These are phyloP conservation scores for Apantesis nais DNA, from an alignment of 2,888 invertebrate species.

Conservation along the genomic window DNA sequence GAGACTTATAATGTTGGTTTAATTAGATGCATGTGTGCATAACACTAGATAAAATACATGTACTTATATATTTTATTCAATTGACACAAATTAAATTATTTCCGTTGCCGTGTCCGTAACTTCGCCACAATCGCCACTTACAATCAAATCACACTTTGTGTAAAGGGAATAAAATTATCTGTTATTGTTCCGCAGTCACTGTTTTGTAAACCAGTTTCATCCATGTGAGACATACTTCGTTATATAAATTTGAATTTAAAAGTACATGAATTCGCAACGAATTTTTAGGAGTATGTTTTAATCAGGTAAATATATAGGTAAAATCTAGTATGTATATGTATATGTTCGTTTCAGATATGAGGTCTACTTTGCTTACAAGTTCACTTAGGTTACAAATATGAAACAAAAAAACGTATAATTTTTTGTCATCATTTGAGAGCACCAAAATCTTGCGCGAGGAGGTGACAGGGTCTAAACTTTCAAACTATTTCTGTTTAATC, in stretches of 20 bases:
- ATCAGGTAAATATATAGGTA: too few relatives aligned
- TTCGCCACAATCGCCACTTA: background rate
- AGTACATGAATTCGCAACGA: too few relatives aligned
- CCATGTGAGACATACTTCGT: background rate
- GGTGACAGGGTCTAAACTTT: too few relatives aligned
- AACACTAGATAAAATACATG: too few relatives aligned
- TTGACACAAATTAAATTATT: constrained; percentile 1
- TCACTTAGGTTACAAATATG: too few relatives aligned
- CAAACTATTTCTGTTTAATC: too few relatives aligned
- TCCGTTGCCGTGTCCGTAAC: background rate
- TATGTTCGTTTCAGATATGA: background rate
- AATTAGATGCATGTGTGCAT: too few relatives aligned
- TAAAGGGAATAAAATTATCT: background rate
- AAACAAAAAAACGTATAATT: background rate
- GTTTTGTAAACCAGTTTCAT: background rate
- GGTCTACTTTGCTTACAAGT: background rate
- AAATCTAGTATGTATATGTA: too few relatives aligned
- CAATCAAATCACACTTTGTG: background rate
- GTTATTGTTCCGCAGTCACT: background rate
- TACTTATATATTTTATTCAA: background rate
- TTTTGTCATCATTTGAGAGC: background rate
- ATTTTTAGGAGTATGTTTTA: too few relatives aligned
- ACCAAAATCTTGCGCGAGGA: background rate
- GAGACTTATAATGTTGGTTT: too few relatives aligned
- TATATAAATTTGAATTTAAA: background rate